Conservation (phyloP, 30 jellyfish, hydroid and myxozoan species). For the Morbakka virulenta region DNA sequence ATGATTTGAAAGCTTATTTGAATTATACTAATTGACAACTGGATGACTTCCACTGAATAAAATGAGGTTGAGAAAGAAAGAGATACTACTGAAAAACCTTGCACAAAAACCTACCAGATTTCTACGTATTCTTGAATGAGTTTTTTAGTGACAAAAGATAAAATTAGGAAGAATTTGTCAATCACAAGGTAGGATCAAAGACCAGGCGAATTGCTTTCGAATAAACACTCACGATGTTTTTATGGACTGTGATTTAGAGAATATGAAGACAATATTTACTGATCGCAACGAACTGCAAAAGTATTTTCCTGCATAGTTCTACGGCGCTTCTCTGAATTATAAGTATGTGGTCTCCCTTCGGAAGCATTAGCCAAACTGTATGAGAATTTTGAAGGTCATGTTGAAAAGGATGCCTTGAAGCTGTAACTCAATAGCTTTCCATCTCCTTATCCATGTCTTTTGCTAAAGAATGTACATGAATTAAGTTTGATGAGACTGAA, state of each 20-base stretch:
- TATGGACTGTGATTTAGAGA: slow-evolving; percentile 25
- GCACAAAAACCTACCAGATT: slow-evolving; percentile 10
- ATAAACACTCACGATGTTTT: slow-evolving; percentile 10
- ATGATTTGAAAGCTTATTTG: no score
- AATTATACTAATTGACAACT: no score
- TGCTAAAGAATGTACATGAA: slow-evolving; percentile 14
- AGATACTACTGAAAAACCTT: no score
- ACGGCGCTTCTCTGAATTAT: neutral
- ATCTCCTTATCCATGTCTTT: slow-evolving; percentile 5
- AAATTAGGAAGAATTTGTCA: slow-evolving; percentile 14
- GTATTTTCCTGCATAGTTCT: slow-evolving; percentile 48
- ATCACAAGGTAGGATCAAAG: slow-evolving; percentile 8
- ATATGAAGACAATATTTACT: neutral
- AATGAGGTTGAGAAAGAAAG: no score
- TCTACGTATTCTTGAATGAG: slow-evolving; percentile 1
- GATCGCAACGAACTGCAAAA: slow-evolving; percentile 25
- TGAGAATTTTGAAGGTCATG: neutral
- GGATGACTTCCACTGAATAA: no score
- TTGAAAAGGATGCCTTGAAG: slow-evolving; percentile 8
- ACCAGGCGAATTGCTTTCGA: neutral
- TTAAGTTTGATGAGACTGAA: neutral
- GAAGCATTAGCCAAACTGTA: slow-evolving; percentile 19
- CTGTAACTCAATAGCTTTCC: slow-evolving; percentile 21
- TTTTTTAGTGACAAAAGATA: neutral
- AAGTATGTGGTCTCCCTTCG: neutral